Conservation (phyloP, 2,797 vertebrate species). For the Ara ararauna region DNA sequence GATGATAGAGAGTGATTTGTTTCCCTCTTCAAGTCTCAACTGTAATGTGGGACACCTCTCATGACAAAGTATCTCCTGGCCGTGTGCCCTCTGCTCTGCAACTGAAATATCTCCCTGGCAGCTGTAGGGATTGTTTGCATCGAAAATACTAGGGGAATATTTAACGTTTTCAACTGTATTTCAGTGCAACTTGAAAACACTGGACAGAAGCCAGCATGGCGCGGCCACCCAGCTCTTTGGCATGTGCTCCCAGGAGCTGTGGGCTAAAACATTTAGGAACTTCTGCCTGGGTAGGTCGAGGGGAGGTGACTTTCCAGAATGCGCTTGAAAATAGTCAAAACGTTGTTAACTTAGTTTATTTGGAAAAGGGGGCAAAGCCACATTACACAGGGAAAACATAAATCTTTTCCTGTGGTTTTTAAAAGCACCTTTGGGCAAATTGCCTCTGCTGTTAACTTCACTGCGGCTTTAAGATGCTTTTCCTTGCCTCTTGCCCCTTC, state of each 20-base stretch:
- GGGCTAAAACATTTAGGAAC: slow-evolving; percentile 29
- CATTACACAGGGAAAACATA: slow-evolving; percentile 62
- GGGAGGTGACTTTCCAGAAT: slow-evolving; percentile 41
- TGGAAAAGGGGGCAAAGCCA: slow-evolving; percentile 62
- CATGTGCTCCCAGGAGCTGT: slow-evolving; percentile 32
- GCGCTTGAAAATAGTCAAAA: slow-evolving; percentile 65
- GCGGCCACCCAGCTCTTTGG: slow-evolving; percentile 49
- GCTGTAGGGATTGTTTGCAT: background rate
- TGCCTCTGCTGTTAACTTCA: slow-evolving; percentile 55
- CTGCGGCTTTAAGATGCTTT: slow-evolving; percentile 52
- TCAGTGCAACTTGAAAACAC: background rate
- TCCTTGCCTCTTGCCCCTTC: slow-evolving; percentile 9
- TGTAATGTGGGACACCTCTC: background rate
- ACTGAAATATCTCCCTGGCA: slow-evolving; percentile 2
- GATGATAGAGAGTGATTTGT: slow-evolving; percentile 33
- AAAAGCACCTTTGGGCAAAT: slow-evolving; percentile 71
- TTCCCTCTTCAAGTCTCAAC: background rate
- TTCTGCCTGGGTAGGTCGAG: slow-evolving; percentile 33
- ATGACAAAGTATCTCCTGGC: slow-evolving; percentile 5
- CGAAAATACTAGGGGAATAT: background rate
- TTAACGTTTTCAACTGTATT: slow-evolving; percentile 8
- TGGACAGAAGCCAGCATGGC: slow-evolving; percentile 20
- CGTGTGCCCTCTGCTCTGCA: background rate
- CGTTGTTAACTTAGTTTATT: slow-evolving; percentile 67
- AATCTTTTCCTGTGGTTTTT: slow-evolving; percentile 74